phyloP scores from a whole-genome alignment of 2,113 vertebrate genomes.

The Loxodonta africana region DNA sequence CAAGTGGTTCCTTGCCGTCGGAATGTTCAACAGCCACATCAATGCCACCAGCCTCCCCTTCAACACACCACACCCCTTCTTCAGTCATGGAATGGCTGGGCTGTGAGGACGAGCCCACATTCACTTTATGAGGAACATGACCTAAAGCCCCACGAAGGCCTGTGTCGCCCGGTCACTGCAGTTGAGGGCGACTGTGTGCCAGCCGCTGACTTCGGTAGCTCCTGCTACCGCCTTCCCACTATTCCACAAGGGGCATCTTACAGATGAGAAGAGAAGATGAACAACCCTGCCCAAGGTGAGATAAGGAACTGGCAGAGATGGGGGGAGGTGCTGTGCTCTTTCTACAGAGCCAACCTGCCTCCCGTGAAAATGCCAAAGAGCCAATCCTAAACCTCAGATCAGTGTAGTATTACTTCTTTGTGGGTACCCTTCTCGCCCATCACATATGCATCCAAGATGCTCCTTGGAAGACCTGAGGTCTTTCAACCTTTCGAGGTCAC shows the following conservation, averaged over 20 bases:
- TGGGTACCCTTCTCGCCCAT: background rate
- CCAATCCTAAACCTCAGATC: background rate
- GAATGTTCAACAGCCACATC: background rate
- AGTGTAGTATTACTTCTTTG: too few species aligned
- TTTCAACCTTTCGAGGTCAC: background rate
- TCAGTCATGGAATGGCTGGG: background rate
- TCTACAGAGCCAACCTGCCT: rapidly evolving
- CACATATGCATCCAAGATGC: background rate
- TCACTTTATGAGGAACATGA: background rate
- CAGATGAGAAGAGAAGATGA: background rate
- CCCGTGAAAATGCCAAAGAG: background rate
- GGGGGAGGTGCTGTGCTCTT: background rate
- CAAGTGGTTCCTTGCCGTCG: background rate
- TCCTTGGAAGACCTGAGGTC: background rate
- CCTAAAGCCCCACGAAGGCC: background rate
- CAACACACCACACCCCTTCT: too few species aligned
- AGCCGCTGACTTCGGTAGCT: too few species aligned
- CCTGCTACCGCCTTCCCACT: background rate
- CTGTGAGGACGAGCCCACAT: background rate
- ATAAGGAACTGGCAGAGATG: background rate
- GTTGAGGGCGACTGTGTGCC: background rate
- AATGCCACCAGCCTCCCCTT: background rate
- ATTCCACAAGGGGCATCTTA: background rate
- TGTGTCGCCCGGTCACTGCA: background rate
- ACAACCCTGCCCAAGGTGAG: too few species aligned